A percentile compares a stretch with the other conserved stretches of the same genome.
Evolutionary conservation across 2,113 vertebrate species (phyloP).

Genomic region (Phalacrocorax carbo): DNA sequence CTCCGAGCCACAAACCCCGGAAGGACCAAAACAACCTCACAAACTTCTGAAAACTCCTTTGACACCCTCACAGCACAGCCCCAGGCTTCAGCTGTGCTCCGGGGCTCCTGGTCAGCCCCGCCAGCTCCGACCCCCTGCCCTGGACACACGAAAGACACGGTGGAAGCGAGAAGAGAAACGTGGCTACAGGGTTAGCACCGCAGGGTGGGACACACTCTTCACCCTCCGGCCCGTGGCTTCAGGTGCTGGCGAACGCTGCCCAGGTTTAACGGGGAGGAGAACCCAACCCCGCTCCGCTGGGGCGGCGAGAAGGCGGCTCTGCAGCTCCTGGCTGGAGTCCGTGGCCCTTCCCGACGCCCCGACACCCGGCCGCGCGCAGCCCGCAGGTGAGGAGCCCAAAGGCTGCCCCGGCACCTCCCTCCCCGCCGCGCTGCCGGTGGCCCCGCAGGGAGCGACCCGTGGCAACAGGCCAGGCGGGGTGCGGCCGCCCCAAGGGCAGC

Average conservation of each 20-base stretch:
- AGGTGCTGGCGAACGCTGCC: neutral
- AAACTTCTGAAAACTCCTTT: rapidly evolving
- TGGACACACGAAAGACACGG: rapidly evolving
- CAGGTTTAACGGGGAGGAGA: rapidly evolving
- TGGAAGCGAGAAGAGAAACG: neutral
- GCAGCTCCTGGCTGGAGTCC: neutral
- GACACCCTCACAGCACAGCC: rapidly evolving
- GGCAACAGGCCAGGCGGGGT: rapidly evolving
- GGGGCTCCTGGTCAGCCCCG: neutral
- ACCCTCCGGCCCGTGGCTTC: neutral
- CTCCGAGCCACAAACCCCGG: rapidly evolving
- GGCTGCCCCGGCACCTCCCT: rapidly evolving
- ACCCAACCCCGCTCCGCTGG: rapidly evolving
- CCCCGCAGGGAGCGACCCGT: rapidly evolving
- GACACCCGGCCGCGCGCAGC: rapidly evolving
- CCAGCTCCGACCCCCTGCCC: neutral
- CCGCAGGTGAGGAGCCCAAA: neutral
- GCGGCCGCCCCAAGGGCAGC: rapidly evolving
- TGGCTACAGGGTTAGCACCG: rapidly evolving
- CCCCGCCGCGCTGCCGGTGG: rapidly evolving
- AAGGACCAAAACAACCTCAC: neutral
- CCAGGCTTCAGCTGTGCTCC: rapidly evolving
- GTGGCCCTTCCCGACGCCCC: rapidly evolving
- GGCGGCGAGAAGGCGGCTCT: rapidly evolving
- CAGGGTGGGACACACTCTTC: neutral